Percentiles rank a stretch among this genome's conserved stretches.
phyloP scores from a whole-genome alignment of 2,797 vertebrate species.

The Anguilla marmorata region DNA sequence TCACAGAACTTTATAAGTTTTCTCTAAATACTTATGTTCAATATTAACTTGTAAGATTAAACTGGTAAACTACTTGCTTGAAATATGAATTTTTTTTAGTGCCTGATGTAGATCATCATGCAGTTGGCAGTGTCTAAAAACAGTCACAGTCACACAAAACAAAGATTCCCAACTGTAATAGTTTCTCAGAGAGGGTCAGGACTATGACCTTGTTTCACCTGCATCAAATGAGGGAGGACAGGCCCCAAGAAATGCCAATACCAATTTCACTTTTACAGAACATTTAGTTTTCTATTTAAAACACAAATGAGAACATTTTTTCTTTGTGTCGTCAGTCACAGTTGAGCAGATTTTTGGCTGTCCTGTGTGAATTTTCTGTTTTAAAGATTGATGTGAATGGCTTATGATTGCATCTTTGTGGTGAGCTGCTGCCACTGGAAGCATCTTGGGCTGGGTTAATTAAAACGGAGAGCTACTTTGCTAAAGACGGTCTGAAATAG shows the following conservation, averaged over 20 bases:
- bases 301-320: neutral
- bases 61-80: too few species aligned
- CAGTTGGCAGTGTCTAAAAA: too few species aligned
- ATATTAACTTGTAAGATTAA: too few species aligned
- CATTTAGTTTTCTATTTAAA: neutral
- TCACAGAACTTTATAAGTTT: neutral
- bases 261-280: neutral
- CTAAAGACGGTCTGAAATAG: constrained; percentile 8
- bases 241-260: neutral
- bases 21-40: too few species aligned
- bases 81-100: too few species aligned
- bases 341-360: neutral
- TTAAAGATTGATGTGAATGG: neutral
- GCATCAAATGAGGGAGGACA: neutral
- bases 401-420: constrained; percentile 10
- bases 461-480: neutral
- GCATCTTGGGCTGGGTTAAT: neutral
- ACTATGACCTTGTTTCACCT: neutral
- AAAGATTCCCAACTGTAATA: neutral
- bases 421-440: neutral
- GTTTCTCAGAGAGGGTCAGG: neutral
- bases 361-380: neutral
- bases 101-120: too few species aligned
- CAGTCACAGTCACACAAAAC: neutral
- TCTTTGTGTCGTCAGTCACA: neutral